Evolutionary conservation across 2,888 invertebrate species (phyloP).

Genomic region (Epinotia bilunana): DNA sequence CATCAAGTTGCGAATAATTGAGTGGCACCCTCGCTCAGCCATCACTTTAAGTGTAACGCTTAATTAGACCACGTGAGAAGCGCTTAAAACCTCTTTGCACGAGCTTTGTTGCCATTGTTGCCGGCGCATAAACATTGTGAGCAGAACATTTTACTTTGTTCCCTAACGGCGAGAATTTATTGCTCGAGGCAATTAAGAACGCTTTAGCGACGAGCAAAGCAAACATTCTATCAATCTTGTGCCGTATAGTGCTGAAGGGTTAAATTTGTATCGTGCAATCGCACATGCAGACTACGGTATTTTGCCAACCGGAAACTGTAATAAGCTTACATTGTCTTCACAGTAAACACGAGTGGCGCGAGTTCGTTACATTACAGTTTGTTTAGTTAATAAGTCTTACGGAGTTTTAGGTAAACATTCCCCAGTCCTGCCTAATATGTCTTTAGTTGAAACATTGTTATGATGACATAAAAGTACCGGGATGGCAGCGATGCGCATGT

Average conservation of each 20-base stretch:
- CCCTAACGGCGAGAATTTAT: constrained; percentile 46
- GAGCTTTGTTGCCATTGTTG: constrained; percentile 66
- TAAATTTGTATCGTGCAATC: constrained; percentile 42
- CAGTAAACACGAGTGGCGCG: constrained; percentile 14
- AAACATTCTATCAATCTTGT: constrained; percentile 46
- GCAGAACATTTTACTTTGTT: constrained; percentile 45
- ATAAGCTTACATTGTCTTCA: constrained; percentile 42
- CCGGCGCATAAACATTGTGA: constrained; percentile 64
- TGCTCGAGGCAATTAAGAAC: constrained; percentile 46
- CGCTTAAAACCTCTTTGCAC: constrained; percentile 64
- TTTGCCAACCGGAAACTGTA: constrained; percentile 34
- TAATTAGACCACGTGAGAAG: constrained; percentile 79
- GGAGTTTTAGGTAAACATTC: background rate
- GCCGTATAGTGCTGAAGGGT: constrained; percentile 42
- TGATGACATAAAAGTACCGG: constrained; percentile 36
- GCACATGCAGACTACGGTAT: constrained; percentile 33
- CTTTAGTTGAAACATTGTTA: constrained; percentile 18
- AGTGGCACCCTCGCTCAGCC: constrained; percentile 68
- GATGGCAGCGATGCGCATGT: constrained; percentile 17
- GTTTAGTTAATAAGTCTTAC: constrained; percentile 24
- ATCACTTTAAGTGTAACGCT: constrained; percentile 71
- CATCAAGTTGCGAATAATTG: constrained; percentile 80
- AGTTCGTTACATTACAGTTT: constrained; percentile 22
- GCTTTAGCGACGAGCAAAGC: constrained; percentile 46
- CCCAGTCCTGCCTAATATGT: background rate